Percentiles rank a stretch among this genome's conserved stretches.
Evolutionary conservation across 2,888 invertebrate species (phyloP).

Genomic region (Acleris emargana): DNA sequence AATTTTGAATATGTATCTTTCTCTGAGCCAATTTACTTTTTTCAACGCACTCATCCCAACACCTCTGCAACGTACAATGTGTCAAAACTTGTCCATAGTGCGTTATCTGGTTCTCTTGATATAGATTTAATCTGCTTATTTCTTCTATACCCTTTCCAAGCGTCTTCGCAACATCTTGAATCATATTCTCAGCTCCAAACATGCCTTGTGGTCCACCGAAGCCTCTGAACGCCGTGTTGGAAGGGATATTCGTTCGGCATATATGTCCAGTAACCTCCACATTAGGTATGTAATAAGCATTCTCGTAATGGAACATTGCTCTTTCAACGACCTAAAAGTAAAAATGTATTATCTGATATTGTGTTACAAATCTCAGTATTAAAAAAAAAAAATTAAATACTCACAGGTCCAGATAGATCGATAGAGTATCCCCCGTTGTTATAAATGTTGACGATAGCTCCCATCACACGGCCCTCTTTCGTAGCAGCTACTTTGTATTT

Average conservation of each 20-base stretch:
- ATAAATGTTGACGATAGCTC: conserved; percentile 88
- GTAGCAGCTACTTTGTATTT: conserved; percentile 93
- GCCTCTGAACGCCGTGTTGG: conserved; percentile 96
- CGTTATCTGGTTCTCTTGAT: conserved; percentile 89
- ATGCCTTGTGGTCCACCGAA: conserved; percentile 97
- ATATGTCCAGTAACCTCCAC: conserved; percentile 87
- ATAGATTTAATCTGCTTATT: conserved; percentile 90
- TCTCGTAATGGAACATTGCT: conserved; percentile 92
- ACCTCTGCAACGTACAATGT: conserved; percentile 88
- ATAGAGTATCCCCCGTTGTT: conserved; percentile 92
- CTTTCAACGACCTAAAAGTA: conserved; percentile 89
- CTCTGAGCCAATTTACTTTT: conserved; percentile 86
- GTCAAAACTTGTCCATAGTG: conserved; percentile 90
- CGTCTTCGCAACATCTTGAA: conserved; percentile 89
- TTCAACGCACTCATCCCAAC: conserved; percentile 91
- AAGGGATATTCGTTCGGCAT: conserved; percentile 95
- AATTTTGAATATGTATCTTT: conserved; percentile 84
- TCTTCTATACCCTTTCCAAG: conserved; percentile 86
- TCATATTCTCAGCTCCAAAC: conserved; percentile 92
- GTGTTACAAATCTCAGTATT: not conserved
- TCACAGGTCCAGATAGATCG: conserved; percentile 91
- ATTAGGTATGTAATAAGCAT: conserved; percentile 91
- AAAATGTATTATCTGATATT: not conserved
- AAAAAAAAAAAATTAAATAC: conserved; percentile 46
- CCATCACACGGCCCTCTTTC: conserved; percentile 89